Base-by-base conservation (phyloP, 2,113 vertebrate genomes). In the Beaufortia kweichowensis region DNA sequence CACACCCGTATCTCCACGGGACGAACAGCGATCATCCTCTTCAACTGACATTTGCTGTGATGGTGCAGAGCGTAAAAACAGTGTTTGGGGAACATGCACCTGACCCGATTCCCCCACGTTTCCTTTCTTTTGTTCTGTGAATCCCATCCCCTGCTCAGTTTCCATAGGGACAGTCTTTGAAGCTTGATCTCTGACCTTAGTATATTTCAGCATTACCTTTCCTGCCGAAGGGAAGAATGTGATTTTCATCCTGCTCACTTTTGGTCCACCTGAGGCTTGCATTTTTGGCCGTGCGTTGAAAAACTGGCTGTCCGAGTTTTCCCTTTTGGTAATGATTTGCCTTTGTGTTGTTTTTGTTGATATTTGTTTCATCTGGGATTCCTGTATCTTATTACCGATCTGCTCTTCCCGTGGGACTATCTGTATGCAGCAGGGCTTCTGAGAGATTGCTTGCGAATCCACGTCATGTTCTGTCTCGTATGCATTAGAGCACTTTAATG, bases 31-130 rank as follows among this genome's bases (percentile, higher is more conserved):
- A 15, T 23, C 24, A 1, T 23, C 59, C 19, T 23, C 41, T 24
- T 12, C 17, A 9, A 67, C 14, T 64, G 35, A 50, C 2, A 12
- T 62, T 46, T 11, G 55, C 55, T n/a, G 68, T 1, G 89, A 84
- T 21, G 89, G 82, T 59, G 70, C 12, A 6, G 91, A 90, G 48
- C 88, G 90, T 35, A 92, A 92, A 79, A 92, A 93, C 11, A 93
- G 79, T 2, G 90, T 90, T 82, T 92, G 92, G 5, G 93, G 90
- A 5, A 90, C 87, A 3, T 88, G 85, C 15, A 90, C 85, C 48
- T 82, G 83, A 0, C 88, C 73, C 12, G 84, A 79, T 59, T 82
- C 83, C n/a, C 64, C 65, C 31, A 65, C 50, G 65, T 60, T 81
- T 3, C 15, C 23, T 24, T 63, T n/a, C 1, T 55, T 21, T 35